These are phyloP conservation scores for Schizaphis graminum DNA, from an alignment of 2,888 invertebrate genomes.

Conservation along the genomic window DNA sequence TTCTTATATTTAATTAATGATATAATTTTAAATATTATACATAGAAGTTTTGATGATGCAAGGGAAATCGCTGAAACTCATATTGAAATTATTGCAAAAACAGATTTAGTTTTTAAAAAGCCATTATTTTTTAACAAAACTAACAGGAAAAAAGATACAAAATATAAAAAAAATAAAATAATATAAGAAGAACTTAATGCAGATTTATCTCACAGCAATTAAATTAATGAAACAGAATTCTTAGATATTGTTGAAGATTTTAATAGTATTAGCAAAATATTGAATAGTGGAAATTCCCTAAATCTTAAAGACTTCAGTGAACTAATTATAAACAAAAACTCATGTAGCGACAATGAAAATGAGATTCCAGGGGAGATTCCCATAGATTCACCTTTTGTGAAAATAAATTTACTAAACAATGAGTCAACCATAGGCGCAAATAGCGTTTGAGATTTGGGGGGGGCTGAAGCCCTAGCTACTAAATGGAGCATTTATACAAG, in stretches of 20 bases:
- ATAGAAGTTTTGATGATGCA: neutral
- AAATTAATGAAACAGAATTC: neutral
- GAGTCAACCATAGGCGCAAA: too few relatives aligned
- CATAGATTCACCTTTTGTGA: neutral
- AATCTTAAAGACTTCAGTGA: neutral
- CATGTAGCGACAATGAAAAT: neutral
- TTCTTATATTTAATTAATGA: neutral
- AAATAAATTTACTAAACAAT: neutral
- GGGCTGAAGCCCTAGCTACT: too few relatives aligned
- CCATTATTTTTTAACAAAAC: slow-evolving; percentile 26
- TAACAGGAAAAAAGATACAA: neutral
- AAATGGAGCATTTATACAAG: too few relatives aligned
- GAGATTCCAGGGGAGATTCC: too few relatives aligned
- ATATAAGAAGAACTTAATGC: neutral
- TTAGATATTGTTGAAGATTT: neutral
- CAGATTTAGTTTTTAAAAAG: neutral
- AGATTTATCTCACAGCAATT: neutral
- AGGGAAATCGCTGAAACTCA: neutral
- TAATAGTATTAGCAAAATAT: neutral
- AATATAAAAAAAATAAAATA: neutral
- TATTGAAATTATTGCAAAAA: neutral
- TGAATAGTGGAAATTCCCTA: neutral
- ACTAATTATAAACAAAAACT: neutral
- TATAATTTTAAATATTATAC: neutral
- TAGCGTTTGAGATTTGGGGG: too few relatives aligned